Percentiles rank a stretch among this genome's conserved stretches.
Evolutionary conservation across 2,113 vertebrate genomes (phyloP).

Genomic region (Leiothrix lutea): DNA sequence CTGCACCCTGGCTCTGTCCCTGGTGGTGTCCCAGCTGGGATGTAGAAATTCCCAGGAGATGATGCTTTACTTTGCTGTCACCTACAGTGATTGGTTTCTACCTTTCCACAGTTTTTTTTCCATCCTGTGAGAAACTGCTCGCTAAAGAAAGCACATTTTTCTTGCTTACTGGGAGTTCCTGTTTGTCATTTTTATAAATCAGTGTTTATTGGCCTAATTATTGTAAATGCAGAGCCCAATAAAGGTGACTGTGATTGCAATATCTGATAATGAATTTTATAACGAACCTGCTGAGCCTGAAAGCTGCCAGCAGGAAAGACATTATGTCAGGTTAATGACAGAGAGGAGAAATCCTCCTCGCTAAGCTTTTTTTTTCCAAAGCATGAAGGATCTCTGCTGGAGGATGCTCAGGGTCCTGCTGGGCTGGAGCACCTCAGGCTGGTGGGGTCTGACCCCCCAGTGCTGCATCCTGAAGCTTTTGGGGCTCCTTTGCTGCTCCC

Average conservation of each 20-base stretch:
- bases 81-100: neutral
- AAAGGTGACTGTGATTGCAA: conserved; percentile 70
- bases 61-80: neutral
- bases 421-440: neutral
- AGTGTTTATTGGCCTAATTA: conserved; percentile 76
- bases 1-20: neutral
- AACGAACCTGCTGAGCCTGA: conserved; percentile 67
- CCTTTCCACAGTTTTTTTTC: neutral
- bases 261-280: conserved; percentile 74
- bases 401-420: neutral
- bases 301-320: conserved; percentile 65
- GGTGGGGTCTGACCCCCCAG: neutral
- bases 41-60: neutral
- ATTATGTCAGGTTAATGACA: conserved; percentile 68
- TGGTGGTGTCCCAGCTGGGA: neutral
- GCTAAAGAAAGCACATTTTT: conserved; percentile 48
- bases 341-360: conserved; percentile 26
- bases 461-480: neutral
- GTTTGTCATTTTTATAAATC: conserved; percentile 74
- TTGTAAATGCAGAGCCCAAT: conserved; percentile 69
- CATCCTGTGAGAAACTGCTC: conserved; percentile 8
- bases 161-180: conserved; percentile 65
- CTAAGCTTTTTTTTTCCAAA: conserved; percentile 37
- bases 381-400: neutral
- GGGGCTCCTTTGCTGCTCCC: neutral